Evolutionary conservation across 1,140 invertebrate species (phyloP), one percentile per base, ranked within the genome.

Genomic region (Coenobita brevimanus): DNA sequence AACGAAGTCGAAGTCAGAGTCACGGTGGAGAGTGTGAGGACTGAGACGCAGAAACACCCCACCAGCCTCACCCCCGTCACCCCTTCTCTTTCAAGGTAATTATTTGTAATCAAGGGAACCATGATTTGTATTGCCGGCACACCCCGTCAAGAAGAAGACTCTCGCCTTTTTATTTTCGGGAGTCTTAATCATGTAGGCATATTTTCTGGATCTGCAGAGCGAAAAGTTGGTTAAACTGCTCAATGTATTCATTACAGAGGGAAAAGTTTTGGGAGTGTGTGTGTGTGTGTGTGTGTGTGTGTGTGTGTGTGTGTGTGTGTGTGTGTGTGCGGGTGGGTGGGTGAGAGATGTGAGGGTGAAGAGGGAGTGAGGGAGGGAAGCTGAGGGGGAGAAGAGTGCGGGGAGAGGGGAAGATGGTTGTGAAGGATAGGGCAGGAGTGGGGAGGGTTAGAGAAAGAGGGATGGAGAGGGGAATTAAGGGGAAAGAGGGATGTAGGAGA

Each of bases 161-260:
- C 76, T 54, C 36, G 54, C 57, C 73, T 87, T 87, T 87, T 69
- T 33, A 27, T 38, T 85, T 62, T 87, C 33, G 76, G 57, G 80
- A 87, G 85, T 81, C 85, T 81, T 87, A 87, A 87, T 87, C 85
- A 87, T 87, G 85, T 81, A 71, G 85, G 78, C 85, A 87, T 81
- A 87, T 87, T 87, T 87, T 87, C 85, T 80, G 78, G 85, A 87
- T 87, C 80, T 87, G 85, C 85, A 80, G 54, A 81, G 75, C 76
- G 85, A 87, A 87, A 87, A 87, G 76, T 87, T 87, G 57, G 85
- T 80, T 87, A 87, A 87, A 87, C 85, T 87, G 85, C 64, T 87
- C 85, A 87, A 87, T 87, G 85, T 87, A 87, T 87, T 87, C 85
- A 87, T 87, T 87, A 87, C 85, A 87, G 62, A 27, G 50, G 85